A percentile compares a stretch with the other conserved stretches of the same genome.
These are phyloP conservation scores for Prosopocoilus inquinatus DNA, from an alignment of 2,888 invertebrate species.

Conservation along the genomic window DNA sequence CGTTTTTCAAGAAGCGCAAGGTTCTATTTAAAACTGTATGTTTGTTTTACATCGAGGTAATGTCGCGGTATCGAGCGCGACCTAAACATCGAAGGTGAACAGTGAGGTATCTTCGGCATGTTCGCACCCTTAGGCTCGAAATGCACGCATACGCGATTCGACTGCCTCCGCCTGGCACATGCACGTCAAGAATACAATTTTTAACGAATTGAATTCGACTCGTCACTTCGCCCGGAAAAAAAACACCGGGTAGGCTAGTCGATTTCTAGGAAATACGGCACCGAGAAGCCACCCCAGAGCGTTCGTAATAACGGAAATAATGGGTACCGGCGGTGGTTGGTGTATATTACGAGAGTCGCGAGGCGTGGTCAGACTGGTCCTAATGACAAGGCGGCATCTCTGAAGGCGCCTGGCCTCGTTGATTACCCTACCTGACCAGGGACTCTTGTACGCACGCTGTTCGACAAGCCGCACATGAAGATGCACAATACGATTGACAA, in stretches of 20 bases:
- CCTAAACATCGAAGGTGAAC: too few relatives aligned
- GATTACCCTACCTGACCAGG: constrained; percentile 30
- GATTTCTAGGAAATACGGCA: constrained; percentile 12
- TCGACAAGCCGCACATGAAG: constrained; percentile 22
- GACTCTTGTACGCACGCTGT: constrained; percentile 24
- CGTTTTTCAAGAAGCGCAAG: too few relatives aligned
- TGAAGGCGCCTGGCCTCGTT: constrained; percentile 37
- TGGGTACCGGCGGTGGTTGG: constrained; percentile 13
- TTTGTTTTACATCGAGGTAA: too few relatives aligned
- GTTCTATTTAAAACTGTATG: too few relatives aligned
- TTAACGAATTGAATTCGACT: not conserved
- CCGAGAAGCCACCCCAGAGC: constrained; percentile 16
- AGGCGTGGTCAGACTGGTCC: constrained; percentile 29
- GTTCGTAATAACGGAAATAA: constrained; percentile 19
- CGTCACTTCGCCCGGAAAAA: too few relatives aligned
- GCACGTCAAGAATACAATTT: not conserved
- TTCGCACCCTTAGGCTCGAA: too few relatives aligned
- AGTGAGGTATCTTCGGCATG: too few relatives aligned
- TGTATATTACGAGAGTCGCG: constrained; percentile 12
- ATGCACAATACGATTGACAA: constrained; percentile 9
- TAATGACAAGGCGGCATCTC: constrained; percentile 38
- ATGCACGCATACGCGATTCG: too few relatives aligned
- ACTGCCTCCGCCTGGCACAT: too few relatives aligned
- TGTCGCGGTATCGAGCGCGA: too few relatives aligned
- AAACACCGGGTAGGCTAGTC: not conserved